Evolutionary conservation across 2,888 invertebrate genomes (phyloP), one percentile per base, ranked within the genome.

Genomic region (Conops quadrifasciatus): DNA sequence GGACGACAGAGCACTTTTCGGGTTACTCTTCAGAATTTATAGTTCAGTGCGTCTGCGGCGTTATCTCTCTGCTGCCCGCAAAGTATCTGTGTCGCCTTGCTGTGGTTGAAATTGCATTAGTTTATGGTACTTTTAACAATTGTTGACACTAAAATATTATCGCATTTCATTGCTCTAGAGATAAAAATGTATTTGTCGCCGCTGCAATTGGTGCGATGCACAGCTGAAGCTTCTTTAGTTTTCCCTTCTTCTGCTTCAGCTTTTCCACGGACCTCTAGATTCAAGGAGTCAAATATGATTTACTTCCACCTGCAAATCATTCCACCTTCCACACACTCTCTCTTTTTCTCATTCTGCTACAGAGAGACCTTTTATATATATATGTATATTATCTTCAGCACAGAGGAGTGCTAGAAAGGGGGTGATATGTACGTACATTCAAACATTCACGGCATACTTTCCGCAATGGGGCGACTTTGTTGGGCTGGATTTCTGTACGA

Each of bases 111-210:
- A 73, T 73, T 76, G 78, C 78, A 79, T 80, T 80, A 81, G 79
- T 83, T 83, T 80, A 82, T 82, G 78, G 79, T 78, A 78, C 80
- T 82, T 82, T 80, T 81, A 82, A 82, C 82, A 82, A 81, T 82
- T 83, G 80, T 82, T 83, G 83, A 82, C 83, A 81, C 79, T 81
- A 79, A 81, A 82, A 81, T 82, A 81, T 83, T 80, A 81, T 83
- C 79, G 78, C 80, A 81, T 80, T 81, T 80, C 80, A 80, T 79
- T 82, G 81, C 80, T 78, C 79, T 70, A 73, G 76, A 80, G 80
- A 81, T 81, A 81, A 79, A 79, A 82, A 80, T 78, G 80, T 79
- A 78, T 78, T 81, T 82, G 80, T 80, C 80, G 79, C 43, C 19
- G 53, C 43, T 36, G 64, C 67, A 58, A 71, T 67, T 56, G 56